These are phyloP conservation scores for Actinia equina DNA, from an alignment of 64 coral and sea anemone genomes.

Conservation along the genomic window DNA sequence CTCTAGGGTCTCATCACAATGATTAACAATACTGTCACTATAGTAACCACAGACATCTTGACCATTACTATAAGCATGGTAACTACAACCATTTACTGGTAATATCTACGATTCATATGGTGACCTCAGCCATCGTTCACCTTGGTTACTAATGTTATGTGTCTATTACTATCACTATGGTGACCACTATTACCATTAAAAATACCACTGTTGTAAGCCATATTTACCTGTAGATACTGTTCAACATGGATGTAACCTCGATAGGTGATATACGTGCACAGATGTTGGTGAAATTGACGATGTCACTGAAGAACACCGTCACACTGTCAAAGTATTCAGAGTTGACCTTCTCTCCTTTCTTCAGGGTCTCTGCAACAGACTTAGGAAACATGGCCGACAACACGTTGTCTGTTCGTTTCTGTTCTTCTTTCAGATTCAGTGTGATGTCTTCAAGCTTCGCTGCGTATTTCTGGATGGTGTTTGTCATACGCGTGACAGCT, in stretches of 20 bases:
- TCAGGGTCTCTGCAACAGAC: slow-evolving; percentile 71
- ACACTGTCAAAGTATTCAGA: slow-evolving; percentile 84
- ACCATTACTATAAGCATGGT: background rate
- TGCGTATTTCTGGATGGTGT: slow-evolving; percentile 62
- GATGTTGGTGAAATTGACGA: slow-evolving; percentile 81
- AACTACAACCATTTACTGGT: background rate
- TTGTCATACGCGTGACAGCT: slow-evolving; percentile 38
- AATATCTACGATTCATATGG: slow-evolving; percentile 1
- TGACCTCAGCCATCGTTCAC: slow-evolving; percentile 58
- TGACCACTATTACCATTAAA: background rate
- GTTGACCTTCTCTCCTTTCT: slow-evolving; percentile 53
- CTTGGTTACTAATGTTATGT: slow-evolving; percentile 22
- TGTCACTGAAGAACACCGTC: slow-evolving; percentile 83
- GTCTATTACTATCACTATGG: slow-evolving; percentile 16
- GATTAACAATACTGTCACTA: background rate
- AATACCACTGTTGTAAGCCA: background rate
- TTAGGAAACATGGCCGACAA: slow-evolving; percentile 74
- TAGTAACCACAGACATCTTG: background rate
- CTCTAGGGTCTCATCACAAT: background rate
- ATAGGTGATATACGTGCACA: slow-evolving; percentile 67
- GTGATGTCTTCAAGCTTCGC: slow-evolving; percentile 43
- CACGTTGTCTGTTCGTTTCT: slow-evolving; percentile 55
- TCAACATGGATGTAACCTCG: slow-evolving; percentile 70
- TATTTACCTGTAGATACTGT: slow-evolving; percentile 43
- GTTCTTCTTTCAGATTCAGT: slow-evolving; percentile 58